These are phyloP conservation scores for Poecilia gillii DNA, from an alignment of 2,797 vertebrate species.

Conservation along the genomic window DNA sequence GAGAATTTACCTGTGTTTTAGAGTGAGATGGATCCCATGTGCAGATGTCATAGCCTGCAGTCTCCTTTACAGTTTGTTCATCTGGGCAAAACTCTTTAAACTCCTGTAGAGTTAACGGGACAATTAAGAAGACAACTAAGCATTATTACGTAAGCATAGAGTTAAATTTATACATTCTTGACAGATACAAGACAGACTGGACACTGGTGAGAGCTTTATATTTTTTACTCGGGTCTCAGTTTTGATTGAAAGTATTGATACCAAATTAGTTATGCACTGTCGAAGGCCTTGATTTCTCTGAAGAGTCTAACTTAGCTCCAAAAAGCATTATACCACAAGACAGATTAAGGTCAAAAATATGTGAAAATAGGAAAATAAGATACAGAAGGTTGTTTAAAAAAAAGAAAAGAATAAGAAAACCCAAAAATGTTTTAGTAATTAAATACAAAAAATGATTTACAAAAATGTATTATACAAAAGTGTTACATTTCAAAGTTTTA, in stretches of 20 bases:
- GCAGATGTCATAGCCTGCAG: slow-evolving; percentile 91
- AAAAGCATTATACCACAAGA: neutral
- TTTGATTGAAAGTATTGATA: neutral
- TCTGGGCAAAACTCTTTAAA: slow-evolving; percentile 96
- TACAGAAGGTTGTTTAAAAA: neutral
- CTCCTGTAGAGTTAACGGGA: slow-evolving; percentile 78
- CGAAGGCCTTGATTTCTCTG: neutral
- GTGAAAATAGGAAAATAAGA: neutral
- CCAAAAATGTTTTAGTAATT: neutral
- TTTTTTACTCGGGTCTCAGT: neutral
- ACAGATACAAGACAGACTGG: neutral
- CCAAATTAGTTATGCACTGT: neutral
- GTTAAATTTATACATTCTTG: neutral
- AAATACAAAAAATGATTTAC: neutral
- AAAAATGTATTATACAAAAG: neutral
- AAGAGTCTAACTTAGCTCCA: neutral
- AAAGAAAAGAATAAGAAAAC: neutral
- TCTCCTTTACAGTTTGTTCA: slow-evolving; percentile 93
- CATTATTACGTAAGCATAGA: neutral
- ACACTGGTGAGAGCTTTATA: neutral
- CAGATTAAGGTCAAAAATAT: neutral
- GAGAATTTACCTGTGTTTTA: slow-evolving; percentile 91
- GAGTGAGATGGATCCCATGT: slow-evolving; percentile 94
- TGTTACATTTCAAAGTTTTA: neutral
- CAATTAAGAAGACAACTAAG: slow-evolving; percentile 2